Evolutionary conservation across 2,888 invertebrate species (phyloP), one percentile per base, ranked within the genome.

Genomic region (Sinelater perroti): DNA sequence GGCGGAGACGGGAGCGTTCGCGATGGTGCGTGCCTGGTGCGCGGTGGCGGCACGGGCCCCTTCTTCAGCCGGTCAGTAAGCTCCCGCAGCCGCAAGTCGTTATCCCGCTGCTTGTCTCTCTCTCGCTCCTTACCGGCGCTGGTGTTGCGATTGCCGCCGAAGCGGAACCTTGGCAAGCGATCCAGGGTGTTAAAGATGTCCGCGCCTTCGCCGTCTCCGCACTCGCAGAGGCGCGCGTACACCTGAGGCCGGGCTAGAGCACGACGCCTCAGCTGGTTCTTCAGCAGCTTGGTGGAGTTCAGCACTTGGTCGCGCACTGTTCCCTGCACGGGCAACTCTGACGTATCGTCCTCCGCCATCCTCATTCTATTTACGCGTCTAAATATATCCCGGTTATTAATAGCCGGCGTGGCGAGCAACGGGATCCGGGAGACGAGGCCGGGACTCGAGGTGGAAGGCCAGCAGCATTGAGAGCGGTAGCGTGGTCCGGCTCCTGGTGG

Each of bases 21-120:
- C 30, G 79, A 17, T 77, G 78, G 13, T 82, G 80, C 13, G 84
- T 77, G 75, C 58, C 73, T 68, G 3, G 70, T 72, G 33, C 76
- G 70, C 5, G 78, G 76, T 20, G 77, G 76, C 42, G 77, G 76
- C 26, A 75, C 69, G 8, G 77, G 76, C 46, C 70, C 72, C 64
- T 87, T 87, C 77, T 89, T 87, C 61, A 93, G 82, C 64, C 89
- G 84, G 77, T 92, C 91, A 51, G 91, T 91, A 72, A 93, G 82
- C 76, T 91, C 91, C 62, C 84, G 83, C 56, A 89, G 80, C 58
- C 85, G 81, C 77, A 90, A 89, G 63, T 91, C 86, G 77, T 88
- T 88, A 73, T 86, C 67, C 40, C 67, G 67, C 40, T 66, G 67
- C 60, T 72, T 74, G 56, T 74, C 73, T n/a, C 60, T 44, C 26